phyloP scores from a whole-genome alignment of 2,113 vertebrate species.

The Psittacula cyanocephala region DNA sequence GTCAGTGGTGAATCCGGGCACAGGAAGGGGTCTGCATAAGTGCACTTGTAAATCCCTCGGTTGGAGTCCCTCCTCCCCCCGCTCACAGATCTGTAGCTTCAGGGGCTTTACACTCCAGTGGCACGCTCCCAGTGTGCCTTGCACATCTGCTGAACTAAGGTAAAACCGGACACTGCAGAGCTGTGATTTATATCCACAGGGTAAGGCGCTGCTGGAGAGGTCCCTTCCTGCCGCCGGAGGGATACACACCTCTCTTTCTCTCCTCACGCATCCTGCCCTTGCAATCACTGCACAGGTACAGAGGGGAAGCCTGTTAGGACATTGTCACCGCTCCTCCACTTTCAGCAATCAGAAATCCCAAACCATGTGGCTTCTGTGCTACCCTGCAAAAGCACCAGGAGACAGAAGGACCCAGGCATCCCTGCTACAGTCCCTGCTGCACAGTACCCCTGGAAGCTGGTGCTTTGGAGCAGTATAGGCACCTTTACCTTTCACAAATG shows the following conservation, averaged over 20 bases:
- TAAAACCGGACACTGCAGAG: slow-evolving; percentile 40
- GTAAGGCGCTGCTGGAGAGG: not conserved
- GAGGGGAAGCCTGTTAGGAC: not conserved
- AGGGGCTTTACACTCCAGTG: not conserved
- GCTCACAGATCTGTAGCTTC: not conserved
- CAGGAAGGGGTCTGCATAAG: not conserved
- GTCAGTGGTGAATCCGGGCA: not conserved
- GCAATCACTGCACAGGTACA: accelerated
- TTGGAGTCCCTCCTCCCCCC: not conserved
- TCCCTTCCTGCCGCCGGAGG: slow-evolving; percentile 17
- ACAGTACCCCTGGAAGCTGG: accelerated
- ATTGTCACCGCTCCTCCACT: not conserved
- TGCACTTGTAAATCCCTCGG: not conserved
- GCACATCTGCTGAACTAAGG: slow-evolving; percentile 56
- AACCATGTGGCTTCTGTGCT: not conserved
- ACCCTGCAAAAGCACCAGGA: not conserved
- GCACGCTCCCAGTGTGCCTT: not conserved
- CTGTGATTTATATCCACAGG: slow-evolving; percentile 35
- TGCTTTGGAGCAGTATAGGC: not conserved
- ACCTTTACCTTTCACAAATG: not conserved
- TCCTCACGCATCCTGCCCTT: not conserved
- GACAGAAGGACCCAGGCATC: not conserved
- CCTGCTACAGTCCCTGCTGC: accelerated
- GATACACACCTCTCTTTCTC: not conserved
- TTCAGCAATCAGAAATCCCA: not conserved